Evolutionary conservation across 2,113 vertebrate genomes (phyloP), one percentile per base, ranked within the genome.

Genomic region (Chitala chitala): DNA sequence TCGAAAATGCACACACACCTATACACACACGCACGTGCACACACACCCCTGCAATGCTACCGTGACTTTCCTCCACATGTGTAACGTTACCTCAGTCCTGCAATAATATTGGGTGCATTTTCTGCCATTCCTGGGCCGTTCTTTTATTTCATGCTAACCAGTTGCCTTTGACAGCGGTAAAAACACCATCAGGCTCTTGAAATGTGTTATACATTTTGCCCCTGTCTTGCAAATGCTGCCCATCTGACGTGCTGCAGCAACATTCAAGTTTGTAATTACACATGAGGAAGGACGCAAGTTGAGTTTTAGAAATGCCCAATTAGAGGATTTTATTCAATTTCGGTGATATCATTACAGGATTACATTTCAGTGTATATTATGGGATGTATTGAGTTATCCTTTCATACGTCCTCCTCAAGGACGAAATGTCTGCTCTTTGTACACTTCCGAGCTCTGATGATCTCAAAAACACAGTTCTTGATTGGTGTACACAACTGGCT

Each of bases 331-430:
- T 86, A 91, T 89, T 91, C 79, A 82, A 88, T 90, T 90, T 87
- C 82, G 78, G 85, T 90, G 88, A 90, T 90, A 84, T 89, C 85
- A 82, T 90, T 89, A 90, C 68, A 38, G 83, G 87, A 88, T 91
- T 89, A 90, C 87, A 89, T 89, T 90, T 88, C 90, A 89, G 84
- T 88, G 87, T 86, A 88, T 90, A 87, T 89, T 90, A 89, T 90
- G 86, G 87, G 88, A 88, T 87, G 87, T 88, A 91, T 90, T 81
- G 83, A 76, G 84, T 90, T 86, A 86, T 53, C 75, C 66, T 72
- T 10, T 73, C 73, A 76, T 56, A 75, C 71, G 72, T 77, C 81
- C 71, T 82, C 69, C 78, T 69, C 76, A 54, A 72, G 80, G 82
- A 38, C 64, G 36, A 58, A 58, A 72, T 54, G 83, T 78, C 81